Conservation (phyloP, 2,797 vertebrate genomes). For the Peromyscus aztecus region DNA sequence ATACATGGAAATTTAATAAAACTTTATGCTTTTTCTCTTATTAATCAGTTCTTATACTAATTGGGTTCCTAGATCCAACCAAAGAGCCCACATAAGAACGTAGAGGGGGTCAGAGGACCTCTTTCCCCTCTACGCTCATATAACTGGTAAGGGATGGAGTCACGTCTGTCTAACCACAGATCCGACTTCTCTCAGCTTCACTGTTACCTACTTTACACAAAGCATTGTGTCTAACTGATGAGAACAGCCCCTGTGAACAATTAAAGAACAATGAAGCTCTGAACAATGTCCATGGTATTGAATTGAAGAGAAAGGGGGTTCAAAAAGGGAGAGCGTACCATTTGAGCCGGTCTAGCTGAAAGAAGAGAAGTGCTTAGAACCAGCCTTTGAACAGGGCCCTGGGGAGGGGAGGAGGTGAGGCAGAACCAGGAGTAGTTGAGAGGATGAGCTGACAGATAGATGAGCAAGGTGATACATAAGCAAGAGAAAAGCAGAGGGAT, state of each 20-base stretch:
- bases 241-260: not conserved
- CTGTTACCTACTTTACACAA: slow-evolving; percentile 29
- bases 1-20: slow-evolving; percentile 53
- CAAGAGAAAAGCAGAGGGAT: not conserved
- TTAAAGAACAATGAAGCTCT: slow-evolving; percentile 1
- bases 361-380: not conserved
- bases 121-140: not conserved
- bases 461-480: not conserved
- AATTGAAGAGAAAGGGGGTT: slow-evolving; percentile 17
- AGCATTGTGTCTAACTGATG: slow-evolving; percentile 26
- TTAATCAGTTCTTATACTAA: slow-evolving; percentile 43
- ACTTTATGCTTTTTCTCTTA: slow-evolving; percentile 45
- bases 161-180: slow-evolving; percentile 33
- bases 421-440: not conserved
- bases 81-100: slow-evolving; percentile 26
- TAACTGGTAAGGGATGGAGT: not conserved
- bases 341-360: not conserved
- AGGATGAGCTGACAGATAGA: not conserved
- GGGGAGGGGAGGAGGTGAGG: not conserved
- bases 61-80: slow-evolving; percentile 21
- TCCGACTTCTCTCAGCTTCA: not conserved
- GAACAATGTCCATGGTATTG: not conserved
- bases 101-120: not conserved
- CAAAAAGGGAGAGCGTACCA: not conserved
- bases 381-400: not conserved